Base-by-base conservation (phyloP, 2,888 invertebrate genomes). In the Asteroscopus sphinx region DNA sequence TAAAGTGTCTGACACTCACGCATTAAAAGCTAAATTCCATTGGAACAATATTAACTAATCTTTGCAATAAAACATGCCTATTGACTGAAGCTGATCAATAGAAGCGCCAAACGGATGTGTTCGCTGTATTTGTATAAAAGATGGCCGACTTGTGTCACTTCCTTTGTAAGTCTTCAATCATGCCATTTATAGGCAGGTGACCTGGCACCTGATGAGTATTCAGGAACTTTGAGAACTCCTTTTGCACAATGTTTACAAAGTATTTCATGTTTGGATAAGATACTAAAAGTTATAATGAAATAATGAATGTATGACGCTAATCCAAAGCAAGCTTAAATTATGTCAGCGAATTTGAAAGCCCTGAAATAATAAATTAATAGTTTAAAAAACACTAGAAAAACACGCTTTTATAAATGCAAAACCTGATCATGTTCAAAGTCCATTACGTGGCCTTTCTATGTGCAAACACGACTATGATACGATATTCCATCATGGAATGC, bases 81-180 rank as follows among this genome's bases (percentile, higher is more conserved):
- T 81, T 79, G 74, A 76, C 74, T 75, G 68, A 69, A 75, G 67
- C 71, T 66, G 76, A 83, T 83, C 82, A 83, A 84, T 82, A 72
- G 76, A 77, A 73, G 75, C 77, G 81, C 74, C 78, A 75, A 83
- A 81, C 87, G 87, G 89, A 89, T 84, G 80, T 85, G 81, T 84
- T 84, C 82, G 84, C 54, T 67, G 79, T 87, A 79, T 88, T 88
- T 88, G 81, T 77, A 86, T 82, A 86, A 79, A 86, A 87, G 79
- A 84, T 86, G 84, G 78, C 80, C 74, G 80, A 82, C 81, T 83
- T 83, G 81, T 85, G 85, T 87, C 87, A 86, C 80, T 85, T 89
- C 87, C 89, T 87, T 86, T 83, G 83, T 80, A 83, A 73, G 68
- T 53, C 49, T 48, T 49, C 54, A 52, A 73, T 62, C 63, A 56